These are phyloP conservation scores for Strix occidentalis DNA, from an alignment of 2,797 vertebrate species.

Conservation along the genomic window DNA sequence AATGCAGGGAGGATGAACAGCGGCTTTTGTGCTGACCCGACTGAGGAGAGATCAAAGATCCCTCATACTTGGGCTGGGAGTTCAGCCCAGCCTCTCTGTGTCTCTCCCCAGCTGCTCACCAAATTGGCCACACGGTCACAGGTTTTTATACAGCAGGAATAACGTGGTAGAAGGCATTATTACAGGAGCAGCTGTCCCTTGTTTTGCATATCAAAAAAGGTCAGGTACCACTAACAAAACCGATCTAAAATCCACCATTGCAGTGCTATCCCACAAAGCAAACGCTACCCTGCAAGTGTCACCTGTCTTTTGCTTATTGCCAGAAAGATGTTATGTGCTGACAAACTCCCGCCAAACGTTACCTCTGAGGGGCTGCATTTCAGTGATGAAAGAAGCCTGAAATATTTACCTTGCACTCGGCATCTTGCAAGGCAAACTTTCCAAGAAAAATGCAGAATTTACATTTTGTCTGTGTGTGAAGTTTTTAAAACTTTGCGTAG, in stretches of 20 bases:
- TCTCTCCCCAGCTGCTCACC: neutral
- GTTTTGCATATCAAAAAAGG: neutral
- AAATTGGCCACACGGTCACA: fast-evolving
- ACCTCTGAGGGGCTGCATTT: neutral
- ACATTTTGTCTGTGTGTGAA: neutral
- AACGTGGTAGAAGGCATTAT: neutral
- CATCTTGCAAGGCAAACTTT: neutral
- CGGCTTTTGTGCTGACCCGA: neutral
- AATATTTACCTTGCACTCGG: neutral
- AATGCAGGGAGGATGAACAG: neutral
- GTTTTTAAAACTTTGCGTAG: neutral
- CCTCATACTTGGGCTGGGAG: neutral
- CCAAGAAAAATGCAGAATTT: neutral
- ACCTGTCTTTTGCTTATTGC: neutral
- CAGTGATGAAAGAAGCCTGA: neutral
- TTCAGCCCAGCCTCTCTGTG: fast-evolving
- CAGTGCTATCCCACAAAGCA: neutral
- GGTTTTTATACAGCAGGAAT: fast-evolving
- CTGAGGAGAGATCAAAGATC: slow-evolving; percentile 18
- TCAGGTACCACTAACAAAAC: neutral
- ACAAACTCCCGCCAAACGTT: neutral
- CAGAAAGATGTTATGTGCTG: neutral
- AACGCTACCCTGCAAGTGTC: fast-evolving
- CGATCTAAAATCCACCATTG: neutral
- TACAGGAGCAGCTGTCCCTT: neutral